Evolutionary conservation across 2,113 vertebrate species (phyloP).

Genomic region (Sphyrna mokarran): DNA sequence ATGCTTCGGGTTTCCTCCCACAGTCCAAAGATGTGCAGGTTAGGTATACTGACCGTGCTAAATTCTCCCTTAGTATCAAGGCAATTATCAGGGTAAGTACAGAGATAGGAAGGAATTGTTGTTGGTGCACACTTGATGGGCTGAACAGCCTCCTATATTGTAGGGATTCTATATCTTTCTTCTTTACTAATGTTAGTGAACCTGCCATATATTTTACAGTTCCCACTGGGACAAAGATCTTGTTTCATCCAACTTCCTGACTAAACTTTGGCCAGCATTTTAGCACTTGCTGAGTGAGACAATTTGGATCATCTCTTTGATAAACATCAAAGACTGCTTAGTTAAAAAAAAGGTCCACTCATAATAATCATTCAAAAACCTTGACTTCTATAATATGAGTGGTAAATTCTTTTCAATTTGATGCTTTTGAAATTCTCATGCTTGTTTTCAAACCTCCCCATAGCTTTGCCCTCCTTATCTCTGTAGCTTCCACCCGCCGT

Average conservation of each 20-base stretch:
- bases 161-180: neutral
- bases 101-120: too few relatives aligned
- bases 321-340: neutral
- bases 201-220: neutral
- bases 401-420: neutral
- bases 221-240: neutral
- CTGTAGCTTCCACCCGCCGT: neutral
- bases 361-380: neutral
- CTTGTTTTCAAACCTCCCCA: neutral
- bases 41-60: too few relatives aligned
- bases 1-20: too few relatives aligned
- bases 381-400: neutral
- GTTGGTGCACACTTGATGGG: too few relatives aligned
- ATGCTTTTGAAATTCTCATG: neutral
- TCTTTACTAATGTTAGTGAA: neutral
- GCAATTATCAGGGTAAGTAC: too few relatives aligned
- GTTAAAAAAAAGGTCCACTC: too few relatives aligned
- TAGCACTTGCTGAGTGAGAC: neutral
- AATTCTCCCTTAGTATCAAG: too few relatives aligned
- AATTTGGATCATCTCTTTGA: neutral
- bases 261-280: neutral
- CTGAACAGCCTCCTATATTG: too few relatives aligned
- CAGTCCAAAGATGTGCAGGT: too few relatives aligned
- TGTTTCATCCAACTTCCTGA: neutral
- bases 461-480: neutral